These are phyloP conservation scores for Drosophila macrospina DNA, from an alignment of 2,888 invertebrate genomes.

Conservation along the genomic window DNA sequence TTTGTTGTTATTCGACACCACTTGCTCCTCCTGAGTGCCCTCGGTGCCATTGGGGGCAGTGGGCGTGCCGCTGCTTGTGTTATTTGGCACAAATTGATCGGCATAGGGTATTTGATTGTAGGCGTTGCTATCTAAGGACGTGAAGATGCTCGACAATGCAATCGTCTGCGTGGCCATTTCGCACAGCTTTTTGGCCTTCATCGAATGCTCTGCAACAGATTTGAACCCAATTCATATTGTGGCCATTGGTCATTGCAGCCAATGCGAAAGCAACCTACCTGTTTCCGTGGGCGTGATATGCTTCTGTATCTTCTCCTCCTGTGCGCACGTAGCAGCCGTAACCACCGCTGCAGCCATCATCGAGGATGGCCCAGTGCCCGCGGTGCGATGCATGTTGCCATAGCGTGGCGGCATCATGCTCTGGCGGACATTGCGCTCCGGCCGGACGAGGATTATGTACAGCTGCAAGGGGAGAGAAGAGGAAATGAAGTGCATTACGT, in stretches of 20 bases:
- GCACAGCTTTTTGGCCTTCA: constrained; percentile 83
- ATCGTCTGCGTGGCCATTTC: constrained; percentile 86
- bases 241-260: not conserved
- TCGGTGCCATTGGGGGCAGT: constrained; percentile 40
- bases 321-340: constrained; percentile 89
- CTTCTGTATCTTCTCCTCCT: constrained; percentile 88
- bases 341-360: constrained; percentile 90
- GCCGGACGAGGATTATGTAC: constrained; percentile 95
- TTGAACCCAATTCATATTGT: not conserved
- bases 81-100: constrained; percentile 85
- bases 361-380: constrained; percentile 88
- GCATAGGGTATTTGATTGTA: constrained; percentile 84
- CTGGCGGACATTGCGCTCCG: constrained; percentile 95
- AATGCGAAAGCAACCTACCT: constrained; percentile 66
- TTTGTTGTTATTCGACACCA: constrained; percentile 84
- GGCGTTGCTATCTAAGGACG: constrained; percentile 81
- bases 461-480: constrained; percentile 86
- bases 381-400: constrained; percentile 88
- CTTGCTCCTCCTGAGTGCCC: constrained; percentile 59
- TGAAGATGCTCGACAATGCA: constrained; percentile 83
- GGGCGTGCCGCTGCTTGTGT: constrained; percentile 52
- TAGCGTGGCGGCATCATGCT: constrained; percentile 92
- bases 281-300: constrained; percentile 87
- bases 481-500: not conserved
- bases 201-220: constrained; percentile 68